Evolutionary conservation across 23 tunicate genomes (phyloP).

Genomic region (Ciona savignyi): DNA sequence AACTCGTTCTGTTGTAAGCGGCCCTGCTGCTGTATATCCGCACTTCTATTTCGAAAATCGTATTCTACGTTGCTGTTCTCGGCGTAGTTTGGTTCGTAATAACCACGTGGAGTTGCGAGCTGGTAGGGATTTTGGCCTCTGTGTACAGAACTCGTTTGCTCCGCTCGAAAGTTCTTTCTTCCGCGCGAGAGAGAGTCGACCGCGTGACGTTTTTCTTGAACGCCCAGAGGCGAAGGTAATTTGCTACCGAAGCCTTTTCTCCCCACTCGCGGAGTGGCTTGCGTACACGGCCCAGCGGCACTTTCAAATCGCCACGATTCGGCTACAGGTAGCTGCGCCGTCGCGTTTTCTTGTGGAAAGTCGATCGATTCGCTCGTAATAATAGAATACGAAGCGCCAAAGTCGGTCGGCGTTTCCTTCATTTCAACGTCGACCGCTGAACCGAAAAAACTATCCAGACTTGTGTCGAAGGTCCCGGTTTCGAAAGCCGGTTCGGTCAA

Average conservation of each 20-base stretch:
- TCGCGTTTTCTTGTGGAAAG: not conserved
- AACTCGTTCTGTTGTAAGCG: not conserved
- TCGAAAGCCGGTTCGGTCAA: not conserved
- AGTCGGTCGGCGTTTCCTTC: not conserved
- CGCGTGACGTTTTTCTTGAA: not conserved
- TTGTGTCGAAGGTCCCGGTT: not conserved
- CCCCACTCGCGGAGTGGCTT: not conserved
- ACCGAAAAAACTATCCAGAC: not conserved
- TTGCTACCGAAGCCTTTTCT: not conserved
- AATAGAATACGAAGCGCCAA: not conserved
- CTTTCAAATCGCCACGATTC: not conserved
- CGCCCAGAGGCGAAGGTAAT: constrained; percentile 2
- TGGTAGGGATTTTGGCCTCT: not conserved
- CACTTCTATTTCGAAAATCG: not conserved
- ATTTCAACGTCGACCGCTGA: not conserved
- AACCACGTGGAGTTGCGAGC: not conserved
- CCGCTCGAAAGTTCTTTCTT: not conserved
- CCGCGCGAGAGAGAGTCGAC: not conserved
- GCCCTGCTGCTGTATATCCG: not conserved
- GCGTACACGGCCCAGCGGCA: constrained; percentile 1
- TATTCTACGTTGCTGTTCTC: not conserved
- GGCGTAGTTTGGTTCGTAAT: not conserved
- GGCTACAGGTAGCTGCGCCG: not conserved
- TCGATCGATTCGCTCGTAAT: not conserved
- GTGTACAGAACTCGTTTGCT: not conserved